phyloP scores from a whole-genome alignment of 1,140 invertebrate species.

The Lasioglossum baleicum region DNA sequence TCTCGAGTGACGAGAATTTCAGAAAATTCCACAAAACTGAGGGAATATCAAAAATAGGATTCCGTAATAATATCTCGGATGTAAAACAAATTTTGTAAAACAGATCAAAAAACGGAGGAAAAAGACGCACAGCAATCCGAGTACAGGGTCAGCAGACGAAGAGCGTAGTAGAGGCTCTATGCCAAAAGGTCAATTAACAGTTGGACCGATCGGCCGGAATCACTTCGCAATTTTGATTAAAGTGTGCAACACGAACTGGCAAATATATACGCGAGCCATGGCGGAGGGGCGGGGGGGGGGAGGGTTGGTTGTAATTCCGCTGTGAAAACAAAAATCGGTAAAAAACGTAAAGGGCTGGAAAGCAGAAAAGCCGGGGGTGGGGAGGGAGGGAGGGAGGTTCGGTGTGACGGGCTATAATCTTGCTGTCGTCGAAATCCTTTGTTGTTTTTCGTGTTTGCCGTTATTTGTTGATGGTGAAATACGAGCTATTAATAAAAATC shows the following conservation, averaged over 20 bases:
- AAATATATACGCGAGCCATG: constrained; percentile 7
- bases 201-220: background rate
- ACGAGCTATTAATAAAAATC: constrained; percentile 39
- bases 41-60: too few species aligned
- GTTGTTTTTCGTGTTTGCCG: constrained; percentile 25
- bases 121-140: too few species aligned
- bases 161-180: background rate
- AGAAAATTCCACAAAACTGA: too few species aligned
- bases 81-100: too few species aligned
- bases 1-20: too few species aligned
- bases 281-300: background rate
- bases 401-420: constrained; percentile 17
- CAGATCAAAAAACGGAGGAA: too few species aligned
- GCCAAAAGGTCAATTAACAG: constrained; percentile 7
- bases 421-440: constrained; percentile 32
- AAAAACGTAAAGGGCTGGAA: constrained; percentile 6
- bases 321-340: constrained; percentile 10
- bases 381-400: too few species aligned
- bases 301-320: constrained; percentile 1
- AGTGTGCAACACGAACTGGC: constrained; percentile 15
- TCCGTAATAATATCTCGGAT: too few species aligned
- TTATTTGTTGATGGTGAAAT: constrained; percentile 26
- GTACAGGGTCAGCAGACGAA: too few species aligned
- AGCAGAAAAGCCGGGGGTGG: background rate
- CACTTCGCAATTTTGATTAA: constrained; percentile 28